Percentiles rank a stretch among this genome's conserved stretches.
Conservation (phyloP, 2,888 invertebrate genomes). For the Cephus pulcher region DNA sequence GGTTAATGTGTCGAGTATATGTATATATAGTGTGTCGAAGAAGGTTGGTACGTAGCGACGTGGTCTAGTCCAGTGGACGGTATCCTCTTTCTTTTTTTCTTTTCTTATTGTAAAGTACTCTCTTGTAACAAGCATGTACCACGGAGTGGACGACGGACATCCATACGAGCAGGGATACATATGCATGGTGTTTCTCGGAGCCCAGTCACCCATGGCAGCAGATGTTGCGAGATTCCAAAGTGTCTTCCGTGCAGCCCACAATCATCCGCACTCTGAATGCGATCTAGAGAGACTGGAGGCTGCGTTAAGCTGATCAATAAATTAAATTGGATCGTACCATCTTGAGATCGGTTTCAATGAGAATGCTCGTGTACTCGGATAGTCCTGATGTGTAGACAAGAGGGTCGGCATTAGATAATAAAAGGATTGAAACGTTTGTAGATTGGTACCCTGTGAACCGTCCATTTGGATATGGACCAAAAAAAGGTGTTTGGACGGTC, state of each 20-base stretch:
- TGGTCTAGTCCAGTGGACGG: neutral
- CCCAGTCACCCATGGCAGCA: conserved; percentile 42
- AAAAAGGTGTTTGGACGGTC: neutral
- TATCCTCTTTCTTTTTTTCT: neutral
- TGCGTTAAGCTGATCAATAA: conserved; percentile 47
- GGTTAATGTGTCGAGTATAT: neutral
- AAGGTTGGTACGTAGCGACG: neutral
- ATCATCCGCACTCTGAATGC: conserved; percentile 26
- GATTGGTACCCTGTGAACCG: neutral
- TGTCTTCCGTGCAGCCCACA: conserved; percentile 38
- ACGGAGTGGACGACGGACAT: conserved; percentile 2
- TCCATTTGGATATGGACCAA: neutral
- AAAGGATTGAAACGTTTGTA: neutral
- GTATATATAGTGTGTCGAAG: neutral
- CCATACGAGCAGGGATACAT: conserved; percentile 2
- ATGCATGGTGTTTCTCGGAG: conserved; percentile 31
- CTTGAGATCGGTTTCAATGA: neutral
- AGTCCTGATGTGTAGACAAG: conserved; percentile 27
- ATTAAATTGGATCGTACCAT: conserved; percentile 46
- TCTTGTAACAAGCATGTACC: conserved; percentile 4
- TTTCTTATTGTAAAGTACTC: neutral
- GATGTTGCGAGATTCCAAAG: conserved; percentile 51
- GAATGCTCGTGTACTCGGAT: conserved; percentile 31
- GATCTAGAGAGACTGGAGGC: conserved; percentile 23
- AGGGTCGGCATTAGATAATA: neutral